These are phyloP conservation scores for Acanthochromis polyacanthus DNA, from an alignment of 2,113 vertebrate genomes.

Conservation along the genomic window DNA sequence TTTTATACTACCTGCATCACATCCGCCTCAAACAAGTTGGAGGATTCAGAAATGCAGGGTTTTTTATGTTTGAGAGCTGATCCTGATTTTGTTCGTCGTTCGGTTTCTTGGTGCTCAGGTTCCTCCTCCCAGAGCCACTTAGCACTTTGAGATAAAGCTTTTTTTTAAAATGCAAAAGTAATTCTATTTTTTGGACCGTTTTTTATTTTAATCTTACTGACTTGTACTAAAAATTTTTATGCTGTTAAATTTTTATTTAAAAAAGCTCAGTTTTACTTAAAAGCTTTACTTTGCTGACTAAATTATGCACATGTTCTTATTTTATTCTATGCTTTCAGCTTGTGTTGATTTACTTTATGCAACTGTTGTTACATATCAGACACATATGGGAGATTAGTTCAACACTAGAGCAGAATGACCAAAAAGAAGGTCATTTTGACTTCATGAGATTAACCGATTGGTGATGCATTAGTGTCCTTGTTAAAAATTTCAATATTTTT, in stretches of 20 bases:
- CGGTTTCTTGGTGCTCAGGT: slow-evolving; percentile 53
- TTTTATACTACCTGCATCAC: slow-evolving; percentile 21
- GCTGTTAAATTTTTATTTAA: slow-evolving; percentile 37
- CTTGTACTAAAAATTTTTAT: slow-evolving; percentile 48
- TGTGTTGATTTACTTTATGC: slow-evolving; percentile 36
- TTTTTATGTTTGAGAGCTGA: slow-evolving; percentile 32
- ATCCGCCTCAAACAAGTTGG: neutral
- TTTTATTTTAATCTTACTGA: slow-evolving; percentile 56
- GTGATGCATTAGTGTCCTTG: neutral
- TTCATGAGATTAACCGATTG: slow-evolving; percentile 16
- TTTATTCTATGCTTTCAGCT: neutral
- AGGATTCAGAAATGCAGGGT: too few relatives aligned
- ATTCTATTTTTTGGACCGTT: slow-evolving; percentile 45
- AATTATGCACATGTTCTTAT: slow-evolving; percentile 53
- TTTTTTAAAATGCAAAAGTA: slow-evolving; percentile 29
- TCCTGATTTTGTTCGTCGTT: slow-evolving; percentile 14
- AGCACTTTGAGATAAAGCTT: slow-evolving; percentile 77
- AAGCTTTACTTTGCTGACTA: slow-evolving; percentile 69
- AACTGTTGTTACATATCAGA: slow-evolving; percentile 45
- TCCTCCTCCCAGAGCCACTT: slow-evolving; percentile 43
- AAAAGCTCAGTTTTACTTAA: slow-evolving; percentile 31
- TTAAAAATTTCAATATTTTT: slow-evolving; percentile 7
- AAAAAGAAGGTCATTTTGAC: neutral
- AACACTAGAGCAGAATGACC: slow-evolving; percentile 42
- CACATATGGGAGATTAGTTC: slow-evolving; percentile 27